phyloP scores from a whole-genome alignment of 2,797 vertebrate species.

The Pangasius mekongensis region DNA sequence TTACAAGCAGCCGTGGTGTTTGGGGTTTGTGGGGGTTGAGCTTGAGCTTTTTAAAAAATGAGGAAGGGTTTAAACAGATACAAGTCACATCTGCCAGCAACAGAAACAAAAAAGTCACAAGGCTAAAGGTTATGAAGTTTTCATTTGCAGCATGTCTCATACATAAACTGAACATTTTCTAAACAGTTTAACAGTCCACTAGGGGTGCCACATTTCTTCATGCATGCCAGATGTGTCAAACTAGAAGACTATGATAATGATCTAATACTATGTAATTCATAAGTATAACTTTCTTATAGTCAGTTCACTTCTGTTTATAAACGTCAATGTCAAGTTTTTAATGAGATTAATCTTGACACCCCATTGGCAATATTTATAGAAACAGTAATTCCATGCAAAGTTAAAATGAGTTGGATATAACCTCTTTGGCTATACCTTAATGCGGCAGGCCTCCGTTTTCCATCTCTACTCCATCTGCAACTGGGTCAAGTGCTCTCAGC shows the following conservation, averaged over 20 bases:
- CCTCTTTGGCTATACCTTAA: conserved; percentile 58
- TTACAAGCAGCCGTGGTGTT: not conserved
- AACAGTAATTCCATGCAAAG: conserved; percentile 39
- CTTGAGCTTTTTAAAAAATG: conserved; percentile 23
- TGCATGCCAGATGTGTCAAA: not conserved
- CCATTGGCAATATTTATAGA: not conserved
- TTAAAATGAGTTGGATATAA: conserved; percentile 23
- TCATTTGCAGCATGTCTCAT: conserved; percentile 5
- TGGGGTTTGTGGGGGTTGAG: conserved; percentile 39
- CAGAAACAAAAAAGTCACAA: conserved; percentile 39
- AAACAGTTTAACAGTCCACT: conserved; percentile 29
- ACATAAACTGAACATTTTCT: conserved; percentile 17
- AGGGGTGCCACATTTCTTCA: conserved; percentile 28
- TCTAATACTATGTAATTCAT: conserved; percentile 5
- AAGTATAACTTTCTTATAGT: not conserved
- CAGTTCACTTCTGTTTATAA: not conserved
- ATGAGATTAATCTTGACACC: not conserved
- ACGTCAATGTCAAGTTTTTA: not conserved
- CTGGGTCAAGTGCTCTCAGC: conserved; percentile 79
- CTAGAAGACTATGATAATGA: not conserved
- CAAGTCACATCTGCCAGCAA: conserved; percentile 38
- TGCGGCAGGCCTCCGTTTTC: conserved; percentile 70
- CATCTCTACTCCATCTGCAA: conserved; percentile 72
- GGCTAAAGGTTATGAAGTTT: not conserved
- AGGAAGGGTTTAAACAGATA: conserved; percentile 40